Evolutionary conservation across 2,888 invertebrate genomes (phyloP).

Genomic region (Proisotoma minuta): DNA sequence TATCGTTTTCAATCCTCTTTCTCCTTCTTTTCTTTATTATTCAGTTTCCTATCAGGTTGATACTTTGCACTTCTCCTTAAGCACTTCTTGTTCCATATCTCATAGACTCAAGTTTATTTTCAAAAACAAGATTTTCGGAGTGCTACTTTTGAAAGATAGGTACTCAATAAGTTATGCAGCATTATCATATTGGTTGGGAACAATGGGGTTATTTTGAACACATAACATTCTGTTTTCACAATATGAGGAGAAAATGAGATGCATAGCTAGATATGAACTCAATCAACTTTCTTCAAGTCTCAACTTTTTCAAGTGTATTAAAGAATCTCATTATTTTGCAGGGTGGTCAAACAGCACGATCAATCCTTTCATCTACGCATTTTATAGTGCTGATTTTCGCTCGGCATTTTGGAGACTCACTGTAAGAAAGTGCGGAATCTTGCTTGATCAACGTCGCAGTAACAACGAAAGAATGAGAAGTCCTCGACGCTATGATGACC

Average conservation of each 20-base stretch:
- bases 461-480: constrained; percentile 34
- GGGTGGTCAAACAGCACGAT: constrained; percentile 85
- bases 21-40: not conserved
- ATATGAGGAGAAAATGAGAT: not conserved
- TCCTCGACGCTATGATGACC: constrained; percentile 44
- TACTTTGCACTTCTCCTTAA: too few relatives aligned
- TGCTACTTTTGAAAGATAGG: too few relatives aligned
- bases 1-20: not conserved
- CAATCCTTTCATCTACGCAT: constrained; percentile 85
- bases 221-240: too few relatives aligned
- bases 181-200: too few relatives aligned
- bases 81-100: too few relatives aligned
- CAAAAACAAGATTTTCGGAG: too few relatives aligned
- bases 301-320: too few relatives aligned
- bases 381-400: constrained; percentile 81
- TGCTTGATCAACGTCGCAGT: constrained; percentile 21
- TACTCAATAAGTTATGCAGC: too few relatives aligned
- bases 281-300: too few relatives aligned
- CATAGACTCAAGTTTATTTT: too few relatives aligned
- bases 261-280: not conserved
- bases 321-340: constrained; percentile 37
- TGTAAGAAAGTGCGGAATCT: constrained; percentile 52
- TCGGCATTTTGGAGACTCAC: constrained; percentile 81
- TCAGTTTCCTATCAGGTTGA: not conserved
- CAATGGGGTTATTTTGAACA: too few relatives aligned